Evolutionary conservation across 2,888 invertebrate species (phyloP).

Genomic region (Nemotelus nigrinus): DNA sequence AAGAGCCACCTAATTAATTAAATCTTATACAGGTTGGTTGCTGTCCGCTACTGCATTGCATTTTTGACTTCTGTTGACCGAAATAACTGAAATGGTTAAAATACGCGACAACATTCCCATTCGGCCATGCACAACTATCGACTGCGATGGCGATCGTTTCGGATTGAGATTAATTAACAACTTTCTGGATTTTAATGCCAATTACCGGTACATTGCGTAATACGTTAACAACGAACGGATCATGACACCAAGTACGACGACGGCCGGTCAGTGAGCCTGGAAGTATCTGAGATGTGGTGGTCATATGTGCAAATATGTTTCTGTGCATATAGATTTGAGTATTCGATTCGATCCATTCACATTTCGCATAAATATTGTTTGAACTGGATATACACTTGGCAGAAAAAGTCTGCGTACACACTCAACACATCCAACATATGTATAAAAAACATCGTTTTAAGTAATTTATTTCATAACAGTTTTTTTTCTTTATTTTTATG

Average conservation of each 20-base stretch:
- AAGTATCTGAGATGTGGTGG: not conserved
- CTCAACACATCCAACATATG: no score
- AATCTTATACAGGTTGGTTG: no score
- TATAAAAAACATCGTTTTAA: no score
- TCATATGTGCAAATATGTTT: not conserved
- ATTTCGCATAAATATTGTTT: not conserved
- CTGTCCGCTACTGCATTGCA: no score
- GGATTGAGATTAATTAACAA: slow-evolving; percentile 36
- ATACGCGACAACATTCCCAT: slow-evolving; percentile 23
- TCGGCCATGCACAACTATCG: not conserved
- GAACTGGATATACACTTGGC: not conserved
- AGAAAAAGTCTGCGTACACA: no score
- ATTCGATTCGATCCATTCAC: slow-evolving; percentile 10
- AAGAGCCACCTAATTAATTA: no score
- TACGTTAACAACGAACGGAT: slow-evolving; percentile 10
- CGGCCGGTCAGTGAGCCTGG: slow-evolving; percentile 1
- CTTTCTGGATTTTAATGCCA: slow-evolving; percentile 28
- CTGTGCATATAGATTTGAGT: not conserved
- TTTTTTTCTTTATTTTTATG: no score
- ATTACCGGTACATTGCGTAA: slow-evolving; percentile 31
- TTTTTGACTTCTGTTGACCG: slow-evolving; percentile 1
- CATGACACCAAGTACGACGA: not conserved
- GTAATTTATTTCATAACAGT: no score
- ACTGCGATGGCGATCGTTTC: not conserved
- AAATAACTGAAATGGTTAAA: not conserved